Percentiles rank a stretch among this genome's conserved stretches.
phyloP scores from a whole-genome alignment of 2,113 vertebrate species.

The Mesocricetus auratus region DNA sequence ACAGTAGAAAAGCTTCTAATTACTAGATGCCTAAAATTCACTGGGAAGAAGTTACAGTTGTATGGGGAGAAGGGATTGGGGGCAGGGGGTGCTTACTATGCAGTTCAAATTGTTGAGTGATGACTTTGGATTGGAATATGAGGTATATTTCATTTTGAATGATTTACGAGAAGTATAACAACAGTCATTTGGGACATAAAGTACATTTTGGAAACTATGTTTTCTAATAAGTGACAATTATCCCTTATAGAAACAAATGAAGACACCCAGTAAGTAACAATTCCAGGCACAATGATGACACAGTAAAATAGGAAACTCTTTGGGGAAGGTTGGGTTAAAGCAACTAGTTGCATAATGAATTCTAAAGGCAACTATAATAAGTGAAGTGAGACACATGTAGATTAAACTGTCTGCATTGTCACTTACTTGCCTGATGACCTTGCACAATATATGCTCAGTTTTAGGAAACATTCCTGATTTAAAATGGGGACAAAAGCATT shows the following conservation, averaged over 20 bases:
- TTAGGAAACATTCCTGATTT: neutral
- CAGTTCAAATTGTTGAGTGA: neutral
- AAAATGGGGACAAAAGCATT: neutral
- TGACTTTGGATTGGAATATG: neutral
- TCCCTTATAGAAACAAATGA: neutral
- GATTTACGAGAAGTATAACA: neutral
- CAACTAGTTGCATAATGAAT: neutral
- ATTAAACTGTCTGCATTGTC: neutral
- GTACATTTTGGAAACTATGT: neutral
- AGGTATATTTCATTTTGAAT: conserved; percentile 31
- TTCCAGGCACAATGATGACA: neutral
- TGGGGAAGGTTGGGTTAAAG: neutral
- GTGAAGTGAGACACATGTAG: neutral
- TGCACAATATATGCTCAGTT: neutral
- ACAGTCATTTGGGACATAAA: neutral
- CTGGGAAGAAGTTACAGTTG: neutral
- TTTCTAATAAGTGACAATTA: neutral
- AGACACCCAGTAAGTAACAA: neutral
- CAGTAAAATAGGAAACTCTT: neutral
- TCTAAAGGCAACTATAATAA: neutral
- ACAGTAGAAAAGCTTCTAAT: conserved; percentile 66
- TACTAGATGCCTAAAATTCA: conserved; percentile 23
- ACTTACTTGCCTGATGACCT: neutral
- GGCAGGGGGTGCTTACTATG: neutral
- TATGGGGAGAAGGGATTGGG: too few relatives aligned